phyloP scores from a whole-genome alignment of 2,113 vertebrate species.

The Acinonyx jubatus region DNA sequence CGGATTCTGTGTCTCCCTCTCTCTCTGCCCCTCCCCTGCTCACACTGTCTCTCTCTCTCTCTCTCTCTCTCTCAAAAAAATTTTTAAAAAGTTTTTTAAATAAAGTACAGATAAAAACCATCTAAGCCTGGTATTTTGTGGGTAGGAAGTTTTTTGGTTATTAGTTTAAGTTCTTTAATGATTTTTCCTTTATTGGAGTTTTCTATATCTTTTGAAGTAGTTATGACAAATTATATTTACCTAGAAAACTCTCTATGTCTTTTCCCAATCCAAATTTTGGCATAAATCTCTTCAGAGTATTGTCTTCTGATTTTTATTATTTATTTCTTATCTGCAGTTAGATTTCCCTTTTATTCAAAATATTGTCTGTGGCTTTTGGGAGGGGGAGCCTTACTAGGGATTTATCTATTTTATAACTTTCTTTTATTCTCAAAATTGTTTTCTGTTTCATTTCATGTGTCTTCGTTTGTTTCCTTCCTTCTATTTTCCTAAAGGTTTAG shows the following conservation, averaged over 20 bases:
- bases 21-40: too few relatives aligned
- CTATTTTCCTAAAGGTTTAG: neutral
- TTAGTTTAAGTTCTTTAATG: neutral
- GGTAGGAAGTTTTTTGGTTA: neutral
- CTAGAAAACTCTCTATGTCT: neutral
- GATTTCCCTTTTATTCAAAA: constrained; percentile 14
- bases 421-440: neutral
- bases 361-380: neutral
- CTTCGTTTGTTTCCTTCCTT: constrained; percentile 8
- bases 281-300: neutral
- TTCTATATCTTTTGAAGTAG: neutral
- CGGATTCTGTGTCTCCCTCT: too few relatives aligned
- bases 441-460: constrained; percentile 15
- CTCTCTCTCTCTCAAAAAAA: too few relatives aligned
- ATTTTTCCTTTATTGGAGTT: neutral
- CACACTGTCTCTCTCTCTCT: too few relatives aligned
- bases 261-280: constrained; percentile 35
- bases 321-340: neutral
- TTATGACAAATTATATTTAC: neutral
- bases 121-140: neutral
- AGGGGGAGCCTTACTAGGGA: neutral
- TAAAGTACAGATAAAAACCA: neutral
- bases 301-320: neutral
- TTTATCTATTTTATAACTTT: neutral
- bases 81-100: too few relatives aligned